Evolutionary conservation across 2,113 vertebrate species (phyloP).

Genomic region (Varanus komodoensis): DNA sequence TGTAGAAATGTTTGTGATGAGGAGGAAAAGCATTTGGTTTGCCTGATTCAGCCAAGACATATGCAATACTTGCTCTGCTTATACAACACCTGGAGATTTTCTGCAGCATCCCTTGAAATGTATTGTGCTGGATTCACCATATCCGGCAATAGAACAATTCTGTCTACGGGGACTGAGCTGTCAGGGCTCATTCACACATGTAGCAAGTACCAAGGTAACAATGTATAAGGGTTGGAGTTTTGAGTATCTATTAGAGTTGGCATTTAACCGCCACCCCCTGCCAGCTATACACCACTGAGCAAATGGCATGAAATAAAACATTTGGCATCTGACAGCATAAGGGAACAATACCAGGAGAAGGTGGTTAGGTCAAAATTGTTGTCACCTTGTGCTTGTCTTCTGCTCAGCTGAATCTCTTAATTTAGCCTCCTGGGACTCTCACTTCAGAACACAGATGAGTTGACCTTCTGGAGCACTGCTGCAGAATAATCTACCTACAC

Average conservation of each 20-base stretch:
- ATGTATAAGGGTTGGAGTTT: too few species aligned
- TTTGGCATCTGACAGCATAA: neutral
- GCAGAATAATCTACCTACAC: neutral
- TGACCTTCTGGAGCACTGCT: neutral
- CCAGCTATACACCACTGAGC: neutral
- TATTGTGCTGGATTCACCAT: neutral
- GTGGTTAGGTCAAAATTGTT: neutral
- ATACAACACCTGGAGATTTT: neutral
- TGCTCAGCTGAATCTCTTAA: neutral
- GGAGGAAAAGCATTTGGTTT: neutral
- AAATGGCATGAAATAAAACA: neutral
- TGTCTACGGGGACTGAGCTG: neutral
- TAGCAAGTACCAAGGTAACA: too few species aligned
- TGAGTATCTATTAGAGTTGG: neutral
- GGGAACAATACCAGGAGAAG: neutral
- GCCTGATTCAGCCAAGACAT: neutral
- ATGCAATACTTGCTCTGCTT: neutral
- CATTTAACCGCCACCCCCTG: neutral
- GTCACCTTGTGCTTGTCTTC: too few species aligned
- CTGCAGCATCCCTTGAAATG: neutral
- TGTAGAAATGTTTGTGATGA: neutral
- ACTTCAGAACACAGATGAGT: neutral
- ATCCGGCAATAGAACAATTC: neutral
- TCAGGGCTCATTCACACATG: neutral
- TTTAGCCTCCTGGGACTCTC: neutral